Conservation (phyloP, 2,888 invertebrate species). For the Syrphus vitripennis region DNA sequence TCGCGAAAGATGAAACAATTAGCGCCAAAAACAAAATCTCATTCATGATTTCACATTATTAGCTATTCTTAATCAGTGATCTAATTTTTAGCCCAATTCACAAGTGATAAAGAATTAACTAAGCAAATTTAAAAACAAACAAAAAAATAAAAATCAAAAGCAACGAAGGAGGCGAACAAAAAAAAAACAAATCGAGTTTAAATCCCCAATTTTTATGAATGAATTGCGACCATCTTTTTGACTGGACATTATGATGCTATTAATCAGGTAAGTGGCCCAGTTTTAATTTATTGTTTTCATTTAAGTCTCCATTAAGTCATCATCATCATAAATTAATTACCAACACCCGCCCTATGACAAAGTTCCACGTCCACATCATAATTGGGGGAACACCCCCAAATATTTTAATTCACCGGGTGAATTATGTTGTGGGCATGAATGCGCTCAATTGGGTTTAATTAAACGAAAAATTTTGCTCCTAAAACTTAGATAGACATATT, state of each 20-base stretch:
- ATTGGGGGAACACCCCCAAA: slow-evolving; percentile 34
- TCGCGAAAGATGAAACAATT: slow-evolving; percentile 8
- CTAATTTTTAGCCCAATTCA: slow-evolving; percentile 26
- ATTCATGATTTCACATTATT: slow-evolving; percentile 56
- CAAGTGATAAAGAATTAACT: slow-evolving; percentile 36
- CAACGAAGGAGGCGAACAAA: neutral
- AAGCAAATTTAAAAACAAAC: neutral
- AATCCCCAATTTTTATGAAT: slow-evolving; percentile 43
- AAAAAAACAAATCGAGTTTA: neutral
- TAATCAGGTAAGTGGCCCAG: slow-evolving; percentile 62
- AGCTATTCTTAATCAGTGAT: slow-evolving; percentile 55
- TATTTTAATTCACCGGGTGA: slow-evolving; percentile 33
- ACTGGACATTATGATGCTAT: slow-evolving; percentile 62
- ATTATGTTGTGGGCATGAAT: slow-evolving; percentile 35
- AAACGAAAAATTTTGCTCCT: slow-evolving; percentile 23
- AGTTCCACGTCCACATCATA: neutral
- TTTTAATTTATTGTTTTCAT: slow-evolving; percentile 31
- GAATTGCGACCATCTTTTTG: slow-evolving; percentile 38
- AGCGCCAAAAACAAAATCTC: slow-evolving; percentile 38
- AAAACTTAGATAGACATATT: neutral
- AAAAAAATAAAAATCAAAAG: neutral
- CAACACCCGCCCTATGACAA: neutral
- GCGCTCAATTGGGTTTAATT: slow-evolving; percentile 63
- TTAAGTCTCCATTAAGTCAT: slow-evolving; percentile 29
- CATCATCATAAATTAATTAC: slow-evolving; percentile 56